Percentiles rank a stretch among this genome's conserved stretches.
These are phyloP conservation scores for Phanerotoma sp. DNA, from an alignment of 2,888 invertebrate species.

Conservation along the genomic window DNA sequence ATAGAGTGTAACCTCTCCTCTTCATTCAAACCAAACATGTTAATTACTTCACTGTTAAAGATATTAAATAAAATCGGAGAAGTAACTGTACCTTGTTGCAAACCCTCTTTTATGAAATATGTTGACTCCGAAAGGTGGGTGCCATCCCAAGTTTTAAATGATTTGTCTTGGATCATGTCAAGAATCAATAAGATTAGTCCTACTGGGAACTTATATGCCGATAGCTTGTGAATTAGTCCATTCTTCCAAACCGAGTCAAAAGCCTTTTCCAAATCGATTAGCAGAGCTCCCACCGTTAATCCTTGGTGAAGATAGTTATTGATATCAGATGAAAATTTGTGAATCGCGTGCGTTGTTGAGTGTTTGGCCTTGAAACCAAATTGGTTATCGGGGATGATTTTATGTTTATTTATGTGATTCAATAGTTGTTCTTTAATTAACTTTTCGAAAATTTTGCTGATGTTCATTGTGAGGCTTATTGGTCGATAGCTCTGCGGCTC, in stretches of 20 bases:
- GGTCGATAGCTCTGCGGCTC: slow-evolving; percentile 29
- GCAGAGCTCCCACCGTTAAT: slow-evolving; percentile 9
- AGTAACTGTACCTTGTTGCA: slow-evolving; percentile 16
- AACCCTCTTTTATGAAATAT: slow-evolving; percentile 6
- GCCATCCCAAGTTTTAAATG: slow-evolving; percentile 1
- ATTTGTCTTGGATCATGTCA: slow-evolving; percentile 15
- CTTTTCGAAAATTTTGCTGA: slow-evolving; percentile 28
- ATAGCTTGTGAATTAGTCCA: slow-evolving; percentile 11
- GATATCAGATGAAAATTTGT: slow-evolving; percentile 18
- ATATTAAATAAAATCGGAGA: slow-evolving; percentile 21
- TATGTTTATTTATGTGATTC: background rate
- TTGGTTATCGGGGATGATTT: slow-evolving; percentile 26
- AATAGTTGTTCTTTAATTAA: slow-evolving; percentile 9
- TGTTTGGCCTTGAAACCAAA: slow-evolving; percentile 28
- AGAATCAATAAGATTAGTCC: slow-evolving; percentile 4
- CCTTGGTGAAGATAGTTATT: slow-evolving; percentile 1
- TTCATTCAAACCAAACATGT: slow-evolving; percentile 13
- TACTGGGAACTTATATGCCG: slow-evolving; percentile 8
- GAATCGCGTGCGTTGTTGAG: slow-evolving; percentile 25
- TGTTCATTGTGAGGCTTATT: slow-evolving; percentile 25
- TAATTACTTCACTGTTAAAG: slow-evolving; percentile 16
- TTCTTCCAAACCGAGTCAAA: slow-evolving; percentile 19
- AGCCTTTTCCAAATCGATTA: slow-evolving; percentile 20
- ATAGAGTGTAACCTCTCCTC: background rate
- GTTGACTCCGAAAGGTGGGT: background rate